Evolutionary conservation across 1,140 invertebrate genomes (phyloP), one percentile per base, ranked within the genome.

Genomic region (Ephestia elutella): DNA sequence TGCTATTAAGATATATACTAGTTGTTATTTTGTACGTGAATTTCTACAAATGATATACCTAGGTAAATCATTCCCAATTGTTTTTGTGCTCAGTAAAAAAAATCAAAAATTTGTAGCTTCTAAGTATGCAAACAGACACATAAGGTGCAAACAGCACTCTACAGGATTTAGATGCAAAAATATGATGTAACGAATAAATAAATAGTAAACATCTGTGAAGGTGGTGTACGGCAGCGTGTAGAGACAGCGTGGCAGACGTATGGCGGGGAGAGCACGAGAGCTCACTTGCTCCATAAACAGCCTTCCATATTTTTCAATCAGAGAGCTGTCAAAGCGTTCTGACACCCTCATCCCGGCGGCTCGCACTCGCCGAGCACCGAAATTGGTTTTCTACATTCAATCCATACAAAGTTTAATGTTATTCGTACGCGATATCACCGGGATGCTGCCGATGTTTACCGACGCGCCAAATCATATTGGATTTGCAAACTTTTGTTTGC

Each of bases 221-320:
- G 9, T 11, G 11, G 30, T 1, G 30, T 2, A 25, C 30, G 30
- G 30, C 30, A 32, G 30, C 30, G 9, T 32, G 30, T 1, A 3
- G 30, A 4, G 9, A 9, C 11, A 32, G 9, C 9, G 30, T 2
- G 38, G 38, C 38, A 44, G 13, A 44, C 13, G 38, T 5, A 9
- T 44, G 38, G 38, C 38, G 38, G 30, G 38, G 13, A 9, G 38
- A 15, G 15, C 38, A 44, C 38, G 72, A 61, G 59, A 72, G 77
- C 73, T 79, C 82, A 78, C 77, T 83, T 75, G 78, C 78, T 87
- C 85, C 77, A 89, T 89, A 89, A 89, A 89, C 86, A 89, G 86
- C 78, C 84, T 89, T 83, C 87, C 87, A 87, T 89, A 89, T 89
- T 89, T 89, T 90, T 90, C 89, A 90, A 90, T 90, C 89, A 90